Evolutionary conservation across 2,888 invertebrate species (phyloP), one percentile per base, ranked within the genome.

Genomic region (Spatulosminthurus flaviceps): DNA sequence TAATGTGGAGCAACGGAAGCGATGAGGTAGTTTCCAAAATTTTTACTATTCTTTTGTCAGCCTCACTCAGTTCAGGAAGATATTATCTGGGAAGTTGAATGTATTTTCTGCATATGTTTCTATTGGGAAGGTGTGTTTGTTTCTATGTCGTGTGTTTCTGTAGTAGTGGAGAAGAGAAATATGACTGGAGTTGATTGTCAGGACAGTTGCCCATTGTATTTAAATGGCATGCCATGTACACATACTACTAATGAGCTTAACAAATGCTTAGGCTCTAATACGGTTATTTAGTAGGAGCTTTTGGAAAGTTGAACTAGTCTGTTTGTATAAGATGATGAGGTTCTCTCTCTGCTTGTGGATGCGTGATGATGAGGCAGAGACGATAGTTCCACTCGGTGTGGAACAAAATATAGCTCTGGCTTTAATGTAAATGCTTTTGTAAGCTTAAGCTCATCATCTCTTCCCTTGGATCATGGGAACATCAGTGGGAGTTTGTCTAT

Each of bases 111-210:
- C 16, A 51, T n/a, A 19, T 51, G 4, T 51, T 51, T 2, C 16
- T 51, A n/a, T 51, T 51, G 51, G 16, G 1, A 11, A 51, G 19
- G 51, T 51, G 51, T 41, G 13, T 7, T 7, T 41, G 13, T 41
- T 41, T 41, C 9, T 41, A 41, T 41, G 41, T 41, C 13, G 41
- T 41, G 41, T 41, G 41, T 41, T 7, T 41, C 9, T 19, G 51
- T 16, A n/a, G 1, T 51, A 11, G 51, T 4, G 51, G 16, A 11
- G n/a, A 9, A 16, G n/a, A 51, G 51, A 16, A 51, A 19, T 2
- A 51, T 51, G 51, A n/a, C 51, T 51, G 51, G 51, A 51, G 51
- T 51, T 51, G 51, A 51, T 51, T 51, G 51, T 51, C 51, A 51
- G 51, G 51, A 51, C 51, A 51, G 51, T 51, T 51, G 51, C 51